Evolutionary conservation across 2,888 invertebrate genomes (phyloP).

Genomic region (Fragum fragum): DNA sequence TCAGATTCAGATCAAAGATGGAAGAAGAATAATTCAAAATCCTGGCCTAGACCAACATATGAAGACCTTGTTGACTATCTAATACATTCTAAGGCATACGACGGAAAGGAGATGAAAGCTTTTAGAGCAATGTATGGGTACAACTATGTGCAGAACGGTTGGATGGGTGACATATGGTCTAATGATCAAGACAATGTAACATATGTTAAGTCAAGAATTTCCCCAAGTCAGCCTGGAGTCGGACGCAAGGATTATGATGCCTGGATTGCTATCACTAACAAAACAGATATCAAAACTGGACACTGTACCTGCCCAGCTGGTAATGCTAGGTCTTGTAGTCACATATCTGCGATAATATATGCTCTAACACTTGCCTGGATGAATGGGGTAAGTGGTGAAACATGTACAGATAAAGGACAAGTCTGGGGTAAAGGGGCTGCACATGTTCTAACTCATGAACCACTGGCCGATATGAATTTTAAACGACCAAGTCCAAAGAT

Average conservation of each 20-base stretch:
- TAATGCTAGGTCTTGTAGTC: slow-evolving; percentile 29
- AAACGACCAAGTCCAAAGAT: too few species aligned
- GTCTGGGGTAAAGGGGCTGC: slow-evolving; percentile 30
- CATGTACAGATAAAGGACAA: slow-evolving; percentile 29
- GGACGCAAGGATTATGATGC: slow-evolving; percentile 16
- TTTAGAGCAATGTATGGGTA: slow-evolving; percentile 36
- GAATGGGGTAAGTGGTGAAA: slow-evolving; percentile 30
- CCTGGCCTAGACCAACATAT: slow-evolving; percentile 14
- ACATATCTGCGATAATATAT: slow-evolving; percentile 38
- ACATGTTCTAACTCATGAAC: too few species aligned
- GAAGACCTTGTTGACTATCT: slow-evolving; percentile 34
- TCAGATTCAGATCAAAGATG: slow-evolving; percentile 19
- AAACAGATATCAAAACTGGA: not conserved
- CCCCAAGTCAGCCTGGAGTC: slow-evolving; percentile 34
- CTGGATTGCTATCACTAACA: slow-evolving; percentile 13
- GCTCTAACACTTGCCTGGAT: slow-evolving; percentile 25
- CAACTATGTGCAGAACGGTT: slow-evolving; percentile 45
- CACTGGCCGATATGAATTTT: too few species aligned
- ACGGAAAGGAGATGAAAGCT: slow-evolving; percentile 34
- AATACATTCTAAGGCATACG: slow-evolving; percentile 33
- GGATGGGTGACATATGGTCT: slow-evolving; percentile 22
- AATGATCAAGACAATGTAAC: not conserved
- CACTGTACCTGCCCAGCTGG: slow-evolving; percentile 40
- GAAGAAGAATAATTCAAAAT: slow-evolving; percentile 4
- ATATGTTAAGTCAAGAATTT: slow-evolving; percentile 23